phyloP scores from a whole-genome alignment of 2,113 vertebrate species.

The Irena cyanogastra region DNA sequence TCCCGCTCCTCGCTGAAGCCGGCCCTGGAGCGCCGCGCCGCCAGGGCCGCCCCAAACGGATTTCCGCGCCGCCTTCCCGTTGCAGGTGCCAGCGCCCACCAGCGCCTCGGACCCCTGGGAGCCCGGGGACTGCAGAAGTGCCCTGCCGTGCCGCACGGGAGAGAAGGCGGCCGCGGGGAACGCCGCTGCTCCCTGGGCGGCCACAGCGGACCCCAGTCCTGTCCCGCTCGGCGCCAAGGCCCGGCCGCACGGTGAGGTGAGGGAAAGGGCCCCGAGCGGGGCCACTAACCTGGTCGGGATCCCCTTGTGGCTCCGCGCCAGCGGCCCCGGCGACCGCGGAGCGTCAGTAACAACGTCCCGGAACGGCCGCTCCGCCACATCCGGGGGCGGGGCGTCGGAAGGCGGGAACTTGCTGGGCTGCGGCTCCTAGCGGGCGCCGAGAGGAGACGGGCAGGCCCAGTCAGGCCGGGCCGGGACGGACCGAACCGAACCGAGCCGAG shows the following conservation, averaged over 20 bases:
- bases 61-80: not conserved
- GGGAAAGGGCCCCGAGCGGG: not conserved
- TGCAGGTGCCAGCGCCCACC: not conserved
- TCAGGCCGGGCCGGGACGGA: too few relatives aligned
- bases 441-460: too few relatives aligned
- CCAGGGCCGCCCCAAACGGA: not conserved
- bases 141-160: not conserved
- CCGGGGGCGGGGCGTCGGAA: slow-evolving; percentile 14
- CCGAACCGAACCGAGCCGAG: accelerated
- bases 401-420: not conserved
- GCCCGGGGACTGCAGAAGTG: not conserved
- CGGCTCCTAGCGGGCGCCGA: accelerated
- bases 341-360: slow-evolving; percentile 47
- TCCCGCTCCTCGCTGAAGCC: not conserved
- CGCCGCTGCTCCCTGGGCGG: not conserved
- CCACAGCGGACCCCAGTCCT: not conserved
- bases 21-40: not conserved
- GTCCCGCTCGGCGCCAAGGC: not conserved
- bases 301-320: not conserved
- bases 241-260: not conserved
- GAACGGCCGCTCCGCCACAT: slow-evolving; percentile 25
- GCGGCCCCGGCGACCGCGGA: not conserved
- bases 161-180: not conserved
- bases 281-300: slow-evolving; percentile 13
- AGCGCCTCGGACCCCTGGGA: not conserved